Conservation (phyloP, 1,140 invertebrate genomes). For the Glossosoma conforme region DNA sequence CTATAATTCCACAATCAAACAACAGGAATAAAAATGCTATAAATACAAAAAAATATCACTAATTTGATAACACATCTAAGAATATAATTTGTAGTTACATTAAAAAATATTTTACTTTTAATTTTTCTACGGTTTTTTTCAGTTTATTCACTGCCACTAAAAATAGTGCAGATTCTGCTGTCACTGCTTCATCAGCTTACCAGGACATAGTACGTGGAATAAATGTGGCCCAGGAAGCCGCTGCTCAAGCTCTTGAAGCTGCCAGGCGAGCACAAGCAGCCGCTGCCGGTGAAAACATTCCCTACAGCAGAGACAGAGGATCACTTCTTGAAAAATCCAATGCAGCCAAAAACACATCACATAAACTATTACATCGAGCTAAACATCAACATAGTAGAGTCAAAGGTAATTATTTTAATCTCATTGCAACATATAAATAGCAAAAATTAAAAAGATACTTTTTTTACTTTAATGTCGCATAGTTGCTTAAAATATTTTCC, state of each 20-base stretch:
- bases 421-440: background rate
- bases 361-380: conserved; percentile 7
- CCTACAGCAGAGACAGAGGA: background rate
- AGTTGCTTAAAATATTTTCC: no score
- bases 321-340: conserved; percentile 16
- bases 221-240: conserved; percentile 56
- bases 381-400: conserved; percentile 9
- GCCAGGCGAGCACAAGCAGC: conserved; percentile 53
- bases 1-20: no score
- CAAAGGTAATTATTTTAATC: conserved; percentile 16
- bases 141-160: conserved; percentile 66
- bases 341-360: conserved; percentile 11
- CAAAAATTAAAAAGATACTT: background rate
- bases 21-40: conserved; percentile 1
- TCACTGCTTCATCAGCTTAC: conserved; percentile 77
- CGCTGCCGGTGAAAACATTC: conserved; percentile 9
- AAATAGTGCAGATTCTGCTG: conserved; percentile 60
- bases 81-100: background rate
- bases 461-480: no score
- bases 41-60: background rate
- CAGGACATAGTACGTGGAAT: conserved; percentile 70
- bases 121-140: conserved; percentile 27
- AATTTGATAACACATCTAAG: background rate
- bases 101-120: conserved; percentile 7
- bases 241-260: conserved; percentile 59